phyloP scores from a whole-genome alignment of 2,113 vertebrate species.

The Sturnus vulgaris region DNA sequence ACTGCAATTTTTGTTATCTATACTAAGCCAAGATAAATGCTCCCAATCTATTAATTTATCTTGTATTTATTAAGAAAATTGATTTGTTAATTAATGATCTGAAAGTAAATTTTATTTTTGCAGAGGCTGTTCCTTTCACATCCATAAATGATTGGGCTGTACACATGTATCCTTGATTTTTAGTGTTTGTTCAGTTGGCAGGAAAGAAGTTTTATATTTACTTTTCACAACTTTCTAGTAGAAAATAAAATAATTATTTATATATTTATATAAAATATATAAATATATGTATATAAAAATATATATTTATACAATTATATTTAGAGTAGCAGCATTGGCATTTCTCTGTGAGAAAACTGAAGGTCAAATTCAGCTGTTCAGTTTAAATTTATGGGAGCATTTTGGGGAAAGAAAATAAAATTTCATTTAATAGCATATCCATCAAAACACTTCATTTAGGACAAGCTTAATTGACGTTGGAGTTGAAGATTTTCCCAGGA shows the following conservation, averaged over 20 bases:
- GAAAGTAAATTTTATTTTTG: constrained; percentile 56
- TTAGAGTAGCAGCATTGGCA: neutral
- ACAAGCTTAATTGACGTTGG: neutral
- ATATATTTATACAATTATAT: neutral
- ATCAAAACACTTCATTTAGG: neutral
- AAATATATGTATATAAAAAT: no score
- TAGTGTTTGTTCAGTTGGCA: neutral
- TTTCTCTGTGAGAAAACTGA: neutral
- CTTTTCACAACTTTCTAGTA: neutral
- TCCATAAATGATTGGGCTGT: constrained; percentile 71
- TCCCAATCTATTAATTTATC: neutral
- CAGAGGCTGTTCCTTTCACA: constrained; percentile 71
- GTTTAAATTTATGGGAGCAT: neutral
- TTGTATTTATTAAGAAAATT: neutral
- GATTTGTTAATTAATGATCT: neutral
- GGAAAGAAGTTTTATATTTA: constrained; percentile 6
- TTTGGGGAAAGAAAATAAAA: neutral
- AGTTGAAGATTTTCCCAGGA: neutral
- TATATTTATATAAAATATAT: neutral
- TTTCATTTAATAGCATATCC: neutral
- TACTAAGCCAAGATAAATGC: neutral
- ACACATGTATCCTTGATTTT: constrained; percentile 73
- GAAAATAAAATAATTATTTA: neutral
- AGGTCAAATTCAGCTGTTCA: neutral
- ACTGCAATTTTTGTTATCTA: neutral